Base-by-base conservation (phyloP, 2,888 invertebrate species). In the Clunio marinus region DNA sequence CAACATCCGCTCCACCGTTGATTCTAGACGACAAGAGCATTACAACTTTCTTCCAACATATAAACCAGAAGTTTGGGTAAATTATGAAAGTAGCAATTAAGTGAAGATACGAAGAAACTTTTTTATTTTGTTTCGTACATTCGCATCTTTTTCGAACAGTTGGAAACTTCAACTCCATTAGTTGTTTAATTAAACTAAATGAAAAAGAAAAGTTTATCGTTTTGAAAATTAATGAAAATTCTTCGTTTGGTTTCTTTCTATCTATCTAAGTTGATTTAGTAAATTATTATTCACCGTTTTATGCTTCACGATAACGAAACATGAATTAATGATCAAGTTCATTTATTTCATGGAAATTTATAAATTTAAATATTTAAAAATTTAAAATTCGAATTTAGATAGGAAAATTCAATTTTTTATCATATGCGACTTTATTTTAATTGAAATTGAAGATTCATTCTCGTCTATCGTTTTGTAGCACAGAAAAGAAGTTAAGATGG, bases 11-110 rank as follows among this genome's bases (percentile, higher is more conserved):
- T 66, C 77, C 78, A 46, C 77, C 78, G 41, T 76, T 80, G 70
- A 79, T 81, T 70, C 72, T 79, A 45, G 80, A 81, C 73, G 81
- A 82, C 72, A 81, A 80, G 71, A 77, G 78, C 51, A 74, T 81
- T 28, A 74, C 79, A 25, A 75, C 76, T 41, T 82, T 82, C 74
- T 81, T 81, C 73, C 74, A 75, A 69, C 79, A 78, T 15, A 73
- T 82, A 15, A 76, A 80, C 15, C 72, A 75, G 5, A 75, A 79
- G 71, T 81, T 81, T 72, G 75, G 79, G 71, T 77, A 76, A 70
- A 73, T 78, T 32, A 10, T 32, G 32, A 32, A 32, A 32, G 5
- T 7, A 32, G 32, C 32, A 32, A 4, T 32, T 7, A 7, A 51
- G 41, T 15, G n/a, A 41, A 41, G 10, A 3, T 32, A 5, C 10